Conservation (phyloP, 1,140 invertebrate species). For the Drosophila miranda region DNA sequence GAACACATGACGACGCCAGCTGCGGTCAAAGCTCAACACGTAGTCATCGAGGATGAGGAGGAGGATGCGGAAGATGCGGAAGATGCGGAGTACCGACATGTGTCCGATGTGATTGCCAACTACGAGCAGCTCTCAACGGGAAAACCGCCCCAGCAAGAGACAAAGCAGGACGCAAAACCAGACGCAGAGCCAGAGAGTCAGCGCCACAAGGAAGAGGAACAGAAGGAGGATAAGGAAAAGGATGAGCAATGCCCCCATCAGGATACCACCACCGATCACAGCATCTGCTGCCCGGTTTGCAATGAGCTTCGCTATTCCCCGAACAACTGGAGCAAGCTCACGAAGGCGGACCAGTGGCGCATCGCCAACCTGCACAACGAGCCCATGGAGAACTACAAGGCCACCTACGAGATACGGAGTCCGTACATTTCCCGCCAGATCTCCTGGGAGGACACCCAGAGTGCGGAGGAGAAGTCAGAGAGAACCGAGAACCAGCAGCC, state of each 20-base stretch:
- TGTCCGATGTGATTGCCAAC: constrained; percentile 74
- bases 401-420: constrained; percentile 76
- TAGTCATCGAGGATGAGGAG: constrained; percentile 56
- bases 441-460: constrained; percentile 69
- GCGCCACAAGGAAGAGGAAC: not conserved
- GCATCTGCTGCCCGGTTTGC: constrained; percentile 54
- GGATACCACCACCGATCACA: not conserved
- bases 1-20: constrained; percentile 54
- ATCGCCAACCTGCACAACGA: constrained; percentile 66
- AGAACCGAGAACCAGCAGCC: not conserved
- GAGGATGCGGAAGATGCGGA: constrained; percentile 17
- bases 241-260: constrained; percentile 5
- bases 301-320: constrained; percentile 60
- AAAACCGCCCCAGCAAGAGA: not conserved
- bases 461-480: constrained; percentile 2
- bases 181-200: not conserved
- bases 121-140: constrained; percentile 64
- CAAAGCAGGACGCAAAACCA: not conserved
- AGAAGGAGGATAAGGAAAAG: not conserved
- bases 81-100: constrained; percentile 50
- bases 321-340: constrained; percentile 64
- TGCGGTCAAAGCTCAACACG: constrained; percentile 54
- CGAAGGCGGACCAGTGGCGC: constrained; percentile 70
- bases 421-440: constrained; percentile 72
- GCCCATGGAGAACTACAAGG: constrained; percentile 66